Evolutionary conservation across 2,888 invertebrate genomes (phyloP).

Genomic region (Myathropa florea): DNA sequence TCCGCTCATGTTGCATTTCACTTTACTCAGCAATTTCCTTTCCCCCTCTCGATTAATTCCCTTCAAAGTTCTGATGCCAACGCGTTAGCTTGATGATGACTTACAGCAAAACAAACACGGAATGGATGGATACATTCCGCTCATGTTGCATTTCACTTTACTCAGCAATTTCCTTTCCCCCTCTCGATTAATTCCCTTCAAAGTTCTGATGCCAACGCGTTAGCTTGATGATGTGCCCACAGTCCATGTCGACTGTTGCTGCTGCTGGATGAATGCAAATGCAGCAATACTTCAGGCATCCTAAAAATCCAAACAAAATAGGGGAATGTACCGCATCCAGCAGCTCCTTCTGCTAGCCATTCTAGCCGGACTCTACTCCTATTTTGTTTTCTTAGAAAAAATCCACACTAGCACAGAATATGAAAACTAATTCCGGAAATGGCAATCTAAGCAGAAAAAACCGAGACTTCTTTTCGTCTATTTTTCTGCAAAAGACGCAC

Average conservation of each 20-base stretch:
- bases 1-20: slow-evolving; percentile 14
- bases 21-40: slow-evolving; percentile 4
- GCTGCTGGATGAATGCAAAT: slow-evolving; percentile 26
- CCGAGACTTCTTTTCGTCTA: slow-evolving; percentile 25
- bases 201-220: background rate
- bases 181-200: background rate
- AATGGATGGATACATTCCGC: background rate
- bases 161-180: background rate
- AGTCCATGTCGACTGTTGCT: too few species aligned
- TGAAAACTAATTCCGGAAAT: slow-evolving; percentile 64
- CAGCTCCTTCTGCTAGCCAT: background rate
- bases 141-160: slow-evolving; percentile 16
- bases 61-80: background rate
- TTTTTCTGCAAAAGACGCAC: slow-evolving; percentile 15
- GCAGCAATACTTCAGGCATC: slow-evolving; percentile 2
- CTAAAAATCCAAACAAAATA: background rate
- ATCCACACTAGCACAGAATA: slow-evolving; percentile 21
- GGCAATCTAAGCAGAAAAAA: slow-evolving; percentile 53
- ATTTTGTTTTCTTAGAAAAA: slow-evolving; percentile 40
- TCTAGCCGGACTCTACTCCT: background rate
- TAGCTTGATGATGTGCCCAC: slow-evolving; percentile 6
- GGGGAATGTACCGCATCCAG: background rate
- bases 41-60: background rate
- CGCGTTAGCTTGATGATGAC: slow-evolving; percentile 1
- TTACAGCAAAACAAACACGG: background rate